Evolutionary conservation across 2,797 vertebrate species (phyloP).

Genomic region (Scolopax bukidnonensis): DNA sequence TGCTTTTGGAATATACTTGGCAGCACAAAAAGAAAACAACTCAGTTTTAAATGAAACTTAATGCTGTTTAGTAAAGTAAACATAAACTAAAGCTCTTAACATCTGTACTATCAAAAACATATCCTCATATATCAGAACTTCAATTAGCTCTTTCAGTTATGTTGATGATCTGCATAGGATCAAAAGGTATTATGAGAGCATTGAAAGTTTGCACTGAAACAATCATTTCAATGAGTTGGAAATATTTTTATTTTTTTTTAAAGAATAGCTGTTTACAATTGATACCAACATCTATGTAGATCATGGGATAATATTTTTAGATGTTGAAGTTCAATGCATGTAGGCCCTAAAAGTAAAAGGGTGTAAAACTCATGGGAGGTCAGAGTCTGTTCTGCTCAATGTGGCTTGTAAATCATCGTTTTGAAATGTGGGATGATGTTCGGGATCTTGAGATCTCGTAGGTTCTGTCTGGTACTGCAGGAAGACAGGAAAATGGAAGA

Average conservation of each 20-base stretch:
- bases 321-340: neutral
- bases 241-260: neutral
- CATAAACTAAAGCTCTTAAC: neutral
- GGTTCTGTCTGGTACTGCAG: neutral
- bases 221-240: neutral
- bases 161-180: neutral
- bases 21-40: neutral
- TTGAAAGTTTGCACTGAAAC: neutral
- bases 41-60: neutral
- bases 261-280: neutral
- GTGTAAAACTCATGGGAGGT: neutral
- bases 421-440: neutral
- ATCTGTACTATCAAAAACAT: neutral
- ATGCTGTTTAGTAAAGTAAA: neutral
- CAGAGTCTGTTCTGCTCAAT: neutral
- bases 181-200: neutral
- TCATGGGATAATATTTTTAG: neutral
- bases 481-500: neutral
- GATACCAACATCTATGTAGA: neutral
- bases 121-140: neutral
- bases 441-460: accelerated
- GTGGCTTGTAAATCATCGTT: neutral
- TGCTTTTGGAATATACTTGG: neutral
- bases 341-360: neutral
- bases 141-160: neutral